Conservation (phyloP, 1,140 invertebrate species). For the Anthonomus grandis region DNA sequence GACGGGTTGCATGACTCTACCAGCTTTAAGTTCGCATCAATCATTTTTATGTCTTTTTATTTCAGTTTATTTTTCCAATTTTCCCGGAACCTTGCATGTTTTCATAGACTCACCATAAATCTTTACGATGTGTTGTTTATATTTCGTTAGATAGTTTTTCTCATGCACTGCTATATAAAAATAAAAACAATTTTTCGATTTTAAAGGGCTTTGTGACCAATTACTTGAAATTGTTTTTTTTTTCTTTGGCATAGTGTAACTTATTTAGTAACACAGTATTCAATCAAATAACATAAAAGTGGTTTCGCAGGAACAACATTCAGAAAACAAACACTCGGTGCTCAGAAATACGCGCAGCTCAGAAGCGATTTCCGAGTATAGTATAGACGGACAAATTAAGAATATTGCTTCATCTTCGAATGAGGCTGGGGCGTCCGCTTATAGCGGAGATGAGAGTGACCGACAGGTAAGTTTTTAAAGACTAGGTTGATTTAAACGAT, state of each 20-base stretch:
- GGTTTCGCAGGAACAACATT: conserved; percentile 57
- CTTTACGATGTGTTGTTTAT: not conserved
- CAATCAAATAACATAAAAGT: too few species aligned
- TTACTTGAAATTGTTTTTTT: too few species aligned
- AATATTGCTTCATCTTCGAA: conserved; percentile 39
- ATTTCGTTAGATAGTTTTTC: too few species aligned
- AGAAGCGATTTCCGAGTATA: conserved; percentile 49
- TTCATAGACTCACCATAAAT: conserved; percentile 8
- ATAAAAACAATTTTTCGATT: too few species aligned
- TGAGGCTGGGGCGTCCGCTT: conserved; percentile 38
- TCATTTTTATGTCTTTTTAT: conserved; percentile 6
- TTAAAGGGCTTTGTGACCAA: too few species aligned
- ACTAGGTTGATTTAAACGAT: too few species aligned
- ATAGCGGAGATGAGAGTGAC: conserved; percentile 47
- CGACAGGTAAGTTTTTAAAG: conserved; percentile 37
- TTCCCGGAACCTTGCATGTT: conserved; percentile 5
- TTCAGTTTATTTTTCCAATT: conserved; percentile 10
- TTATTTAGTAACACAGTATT: too few species aligned
- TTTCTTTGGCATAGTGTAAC: too few species aligned
- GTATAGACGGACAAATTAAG: conserved; percentile 32
- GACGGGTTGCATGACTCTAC: conserved; percentile 1
- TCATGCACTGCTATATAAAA: too few species aligned
- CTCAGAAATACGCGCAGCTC: conserved; percentile 41
- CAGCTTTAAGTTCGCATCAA: not conserved
- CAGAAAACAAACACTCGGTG: conserved; percentile 52